Conservation (phyloP, 2,888 invertebrate species). For the Adineta ricciae region DNA sequence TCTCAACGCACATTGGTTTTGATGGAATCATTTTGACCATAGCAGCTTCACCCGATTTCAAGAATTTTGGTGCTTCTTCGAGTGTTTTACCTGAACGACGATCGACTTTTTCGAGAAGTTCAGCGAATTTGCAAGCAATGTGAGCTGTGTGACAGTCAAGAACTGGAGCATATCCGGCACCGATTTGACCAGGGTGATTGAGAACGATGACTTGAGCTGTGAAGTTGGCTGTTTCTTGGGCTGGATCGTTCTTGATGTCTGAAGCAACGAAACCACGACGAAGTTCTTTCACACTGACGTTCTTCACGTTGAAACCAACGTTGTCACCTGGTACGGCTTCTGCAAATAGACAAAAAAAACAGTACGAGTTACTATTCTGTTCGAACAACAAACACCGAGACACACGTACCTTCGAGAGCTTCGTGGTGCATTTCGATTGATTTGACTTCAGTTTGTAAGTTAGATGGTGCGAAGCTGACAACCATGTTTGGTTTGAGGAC, state of each 20-base stretch:
- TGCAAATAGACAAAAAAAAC: slow-evolving; percentile 44
- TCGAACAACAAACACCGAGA: background rate
- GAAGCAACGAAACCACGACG: slow-evolving; percentile 97
- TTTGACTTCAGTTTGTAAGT: slow-evolving; percentile 93
- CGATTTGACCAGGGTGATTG: slow-evolving; percentile 98
- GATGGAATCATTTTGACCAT: slow-evolving; percentile 83
- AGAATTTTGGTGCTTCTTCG: slow-evolving; percentile 67
- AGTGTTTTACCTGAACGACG: slow-evolving; percentile 78
- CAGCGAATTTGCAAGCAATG: slow-evolving; percentile 98
- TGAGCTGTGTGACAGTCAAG: slow-evolving; percentile 99
- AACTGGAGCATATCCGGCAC: slow-evolving; percentile 95
- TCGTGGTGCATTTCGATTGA: slow-evolving; percentile 99
- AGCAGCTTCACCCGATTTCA: slow-evolving; percentile 92
- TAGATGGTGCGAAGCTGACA: slow-evolving; percentile 90
- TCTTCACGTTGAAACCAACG: slow-evolving; percentile 99
- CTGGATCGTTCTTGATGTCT: slow-evolving; percentile 91
- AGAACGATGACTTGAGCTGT: slow-evolving; percentile 94
- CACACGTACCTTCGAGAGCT: slow-evolving; percentile 57
- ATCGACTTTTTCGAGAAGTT: slow-evolving; percentile 95
- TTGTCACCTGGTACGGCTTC: slow-evolving; percentile 97
- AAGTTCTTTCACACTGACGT: slow-evolving; percentile 98
- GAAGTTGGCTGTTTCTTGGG: slow-evolving; percentile 91
- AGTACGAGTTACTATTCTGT: no score
- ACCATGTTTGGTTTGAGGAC: slow-evolving; percentile 56
- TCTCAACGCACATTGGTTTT: slow-evolving; percentile 95